A percentile compares a stretch with the other conserved stretches of the same genome.
Conservation (phyloP, 30 jellyfish, hydroid and myxozoan species). For the Catostylus mosaicus region DNA sequence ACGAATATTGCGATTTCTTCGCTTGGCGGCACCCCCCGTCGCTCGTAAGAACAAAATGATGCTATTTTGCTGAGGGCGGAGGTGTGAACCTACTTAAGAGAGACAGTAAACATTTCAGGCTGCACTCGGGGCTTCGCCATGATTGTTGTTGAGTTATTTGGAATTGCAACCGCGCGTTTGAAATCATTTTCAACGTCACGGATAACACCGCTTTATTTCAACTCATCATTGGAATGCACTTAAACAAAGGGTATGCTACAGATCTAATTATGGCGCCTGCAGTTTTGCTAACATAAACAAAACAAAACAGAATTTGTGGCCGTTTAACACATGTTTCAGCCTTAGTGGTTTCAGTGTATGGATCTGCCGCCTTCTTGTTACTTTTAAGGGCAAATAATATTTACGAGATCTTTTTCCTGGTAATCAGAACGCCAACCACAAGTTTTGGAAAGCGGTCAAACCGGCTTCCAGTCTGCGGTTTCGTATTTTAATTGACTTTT, state of each 20-base stretch:
- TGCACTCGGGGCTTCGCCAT: not conserved
- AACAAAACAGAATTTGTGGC: too few species aligned
- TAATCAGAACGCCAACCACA: not conserved
- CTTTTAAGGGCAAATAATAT: too few species aligned
- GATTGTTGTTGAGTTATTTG: too few species aligned
- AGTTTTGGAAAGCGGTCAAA: not conserved
- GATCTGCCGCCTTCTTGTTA: too few species aligned
- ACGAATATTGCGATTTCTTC: not conserved
- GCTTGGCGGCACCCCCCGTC: constrained; percentile 2
- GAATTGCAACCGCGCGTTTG: too few species aligned
- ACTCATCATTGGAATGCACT: too few species aligned
- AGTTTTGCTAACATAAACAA: not conserved
- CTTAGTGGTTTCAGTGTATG: too few species aligned
- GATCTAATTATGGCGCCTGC: not conserved
- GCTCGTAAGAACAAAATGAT: not conserved
- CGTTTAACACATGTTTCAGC: too few species aligned
- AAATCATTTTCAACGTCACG: too few species aligned
- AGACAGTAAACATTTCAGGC: not conserved
- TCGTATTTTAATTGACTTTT: not conserved
- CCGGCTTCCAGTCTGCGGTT: not conserved
- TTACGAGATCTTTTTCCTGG: not conserved
- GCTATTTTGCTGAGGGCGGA: not conserved
- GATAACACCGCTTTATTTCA: too few species aligned
- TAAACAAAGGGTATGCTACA: not conserved
- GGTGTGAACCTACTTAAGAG: not conserved